Evolutionary conservation across 2,113 vertebrate species (phyloP), one percentile per base, ranked within the genome.

Genomic region (Formicarius rufipectus): DNA sequence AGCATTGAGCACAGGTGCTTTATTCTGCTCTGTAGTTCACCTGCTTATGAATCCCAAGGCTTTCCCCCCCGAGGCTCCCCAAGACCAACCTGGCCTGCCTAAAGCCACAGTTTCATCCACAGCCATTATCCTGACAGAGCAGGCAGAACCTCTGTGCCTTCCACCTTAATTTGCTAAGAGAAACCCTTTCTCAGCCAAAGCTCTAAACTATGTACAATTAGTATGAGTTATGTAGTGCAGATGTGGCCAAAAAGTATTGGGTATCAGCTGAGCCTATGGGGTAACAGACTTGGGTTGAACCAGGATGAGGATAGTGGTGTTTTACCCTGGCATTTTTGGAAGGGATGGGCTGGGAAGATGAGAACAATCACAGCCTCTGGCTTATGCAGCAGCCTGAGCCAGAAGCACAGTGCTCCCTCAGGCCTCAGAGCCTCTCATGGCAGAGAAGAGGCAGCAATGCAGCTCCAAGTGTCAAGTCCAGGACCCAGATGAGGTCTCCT

Each of bases 71-170:
- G 58, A 81, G 40, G 55, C 14, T 84, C 25, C 49, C 80, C 45
- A 47, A 39, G 55, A 76, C 39, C 71, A 84, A 24, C 42, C 33
- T 47, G n/a, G 28, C n/a, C 75, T 85, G 44, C 58, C 71, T 72
- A 76, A 88, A 93, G 59, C 75, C 72, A 39, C 21, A 22, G 79
- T 69, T 90, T 85, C 71, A 88, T 33, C 72, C 44, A 8, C 62
- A 85, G 71, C 20, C 44, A 47, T 79, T 85, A 56, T 42, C 33
- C 79, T 76, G 66, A 52, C 40, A 75, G 37, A 87, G 22, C 27
- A 47, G 50, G 15, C 37, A 87, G 67, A 59, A 59, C 33, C 24
- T 85, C 84, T 83, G 24, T 7, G 2, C 52, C 86, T 68, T 68
- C 67, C 31, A 59, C 58, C 8, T 64, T 68, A 23, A 72, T 75